These are phyloP conservation scores for Dicerorhinus sumatrensis DNA, from an alignment of 2,113 vertebrate species.

Conservation along the genomic window DNA sequence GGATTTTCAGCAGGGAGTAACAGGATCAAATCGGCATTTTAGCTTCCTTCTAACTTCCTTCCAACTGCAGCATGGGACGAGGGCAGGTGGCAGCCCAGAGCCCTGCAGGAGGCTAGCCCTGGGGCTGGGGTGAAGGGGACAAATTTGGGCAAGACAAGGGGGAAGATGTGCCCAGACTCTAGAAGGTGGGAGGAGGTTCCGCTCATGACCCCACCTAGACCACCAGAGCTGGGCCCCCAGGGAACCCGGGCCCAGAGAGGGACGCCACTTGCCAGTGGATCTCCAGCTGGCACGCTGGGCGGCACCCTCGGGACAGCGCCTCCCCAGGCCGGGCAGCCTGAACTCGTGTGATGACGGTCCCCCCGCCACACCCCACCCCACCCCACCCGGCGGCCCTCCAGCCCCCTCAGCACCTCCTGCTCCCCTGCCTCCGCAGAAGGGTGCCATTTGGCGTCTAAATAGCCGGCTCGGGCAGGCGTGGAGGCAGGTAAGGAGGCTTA, in stretches of 20 bases:
- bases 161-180: not conserved
- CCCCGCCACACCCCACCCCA: not conserved
- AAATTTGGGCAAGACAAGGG: not conserved
- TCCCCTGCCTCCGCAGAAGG: conserved; percentile 82
- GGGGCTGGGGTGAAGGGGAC: not conserved
- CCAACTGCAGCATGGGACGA: not conserved
- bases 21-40: not conserved
- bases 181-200: not conserved
- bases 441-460: conserved; percentile 93
- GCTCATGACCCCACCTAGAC: not conserved
- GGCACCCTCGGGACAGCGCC: not conserved
- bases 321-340: not conserved
- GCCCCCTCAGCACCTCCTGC: conserved; percentile 26
- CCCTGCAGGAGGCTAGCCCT: not conserved
- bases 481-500: conserved; percentile 96
- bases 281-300: not conserved
- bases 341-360: not conserved
- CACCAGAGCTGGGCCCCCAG: not conserved
- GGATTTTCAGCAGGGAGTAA: not conserved
- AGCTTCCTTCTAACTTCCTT: not conserved
- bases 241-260: not conserved
- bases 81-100: not conserved
- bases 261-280: not conserved
- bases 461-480: conserved; percentile 90
- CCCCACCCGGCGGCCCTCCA: not conserved